Percentiles rank a stretch among this genome's conserved stretches.
These are phyloP conservation scores for Theristus sp. DNA, from an alignment of 2,888 invertebrate species.

Conservation along the genomic window DNA sequence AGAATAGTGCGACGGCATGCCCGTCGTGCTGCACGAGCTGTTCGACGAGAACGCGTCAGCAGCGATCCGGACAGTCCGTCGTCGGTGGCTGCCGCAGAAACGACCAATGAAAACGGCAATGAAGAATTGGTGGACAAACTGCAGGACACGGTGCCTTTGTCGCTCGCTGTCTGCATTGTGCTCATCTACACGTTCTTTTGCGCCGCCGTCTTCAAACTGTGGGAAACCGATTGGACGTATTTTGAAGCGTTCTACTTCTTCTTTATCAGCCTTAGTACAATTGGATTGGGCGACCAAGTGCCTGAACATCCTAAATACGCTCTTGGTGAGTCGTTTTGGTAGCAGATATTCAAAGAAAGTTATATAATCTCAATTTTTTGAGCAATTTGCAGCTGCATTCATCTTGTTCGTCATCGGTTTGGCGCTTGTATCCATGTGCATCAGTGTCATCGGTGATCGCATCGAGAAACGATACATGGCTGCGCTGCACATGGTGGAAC, in stretches of 20 bases:
- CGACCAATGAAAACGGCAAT: background rate
- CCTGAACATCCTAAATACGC: conserved; percentile 20
- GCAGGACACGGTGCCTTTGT: conserved; percentile 9
- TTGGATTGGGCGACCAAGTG: conserved; percentile 22
- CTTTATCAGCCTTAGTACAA: conserved; percentile 21
- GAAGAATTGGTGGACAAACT: conserved; percentile 8
- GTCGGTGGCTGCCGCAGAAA: too few relatives aligned
- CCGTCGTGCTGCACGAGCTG: too few relatives aligned
- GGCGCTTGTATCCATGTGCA: conserved; percentile 20
- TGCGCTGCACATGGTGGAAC: conserved; percentile 20
- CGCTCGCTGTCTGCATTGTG: conserved; percentile 11
- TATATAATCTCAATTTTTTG: too few relatives aligned
- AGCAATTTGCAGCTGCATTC: conserved; percentile 17
- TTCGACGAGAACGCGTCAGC: too few relatives aligned
- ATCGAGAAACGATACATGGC: conserved; percentile 22
- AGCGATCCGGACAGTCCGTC: too few relatives aligned
- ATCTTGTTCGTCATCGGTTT: conserved; percentile 20
- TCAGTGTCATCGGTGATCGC: conserved; percentile 14
- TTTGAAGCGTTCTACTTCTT: conserved; percentile 22
- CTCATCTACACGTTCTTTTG: conserved; percentile 18
- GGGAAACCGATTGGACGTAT: conserved; percentile 21
- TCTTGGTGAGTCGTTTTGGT: conserved; percentile 13
- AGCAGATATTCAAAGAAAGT: background rate
- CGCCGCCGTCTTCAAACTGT: conserved; percentile 17
- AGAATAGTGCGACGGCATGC: too few relatives aligned